A percentile compares a stretch with the other conserved stretches of the same genome.
Conservation (phyloP, 2,113 vertebrate species). For the Coturnix japonica region DNA sequence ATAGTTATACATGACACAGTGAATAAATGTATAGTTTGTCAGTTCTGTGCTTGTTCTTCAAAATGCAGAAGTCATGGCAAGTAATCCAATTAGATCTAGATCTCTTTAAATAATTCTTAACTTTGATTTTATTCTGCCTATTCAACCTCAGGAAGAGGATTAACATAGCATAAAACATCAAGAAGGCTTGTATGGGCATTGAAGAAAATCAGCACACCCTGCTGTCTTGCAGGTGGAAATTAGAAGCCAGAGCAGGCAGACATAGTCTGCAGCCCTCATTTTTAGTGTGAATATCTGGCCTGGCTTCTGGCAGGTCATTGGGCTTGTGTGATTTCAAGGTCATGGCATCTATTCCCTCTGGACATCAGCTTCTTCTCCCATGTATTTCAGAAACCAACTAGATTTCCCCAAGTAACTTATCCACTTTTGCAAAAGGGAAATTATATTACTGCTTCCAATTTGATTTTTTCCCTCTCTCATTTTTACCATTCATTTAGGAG, state of each 20-base stretch:
- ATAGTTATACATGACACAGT: not conserved
- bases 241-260: not conserved
- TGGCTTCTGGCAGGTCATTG: not conserved
- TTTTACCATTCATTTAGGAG: slow-evolving; percentile 24
- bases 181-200: not conserved
- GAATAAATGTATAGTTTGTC: not conserved
- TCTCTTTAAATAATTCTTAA: not conserved
- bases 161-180: not conserved
- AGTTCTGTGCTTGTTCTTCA: not conserved
- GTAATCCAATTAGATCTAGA: not conserved
- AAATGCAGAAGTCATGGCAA: not conserved
- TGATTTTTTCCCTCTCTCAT: slow-evolving; percentile 49
- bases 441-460: slow-evolving; percentile 36
- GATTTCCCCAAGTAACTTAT: slow-evolving; percentile 53
- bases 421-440: slow-evolving; percentile 47
- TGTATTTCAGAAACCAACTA: slow-evolving; percentile 21
- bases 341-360: not conserved
- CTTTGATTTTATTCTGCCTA: not conserved
- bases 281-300: not conserved
- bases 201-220: not conserved
- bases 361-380: not conserved
- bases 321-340: not conserved
- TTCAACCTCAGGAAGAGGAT: not conserved
- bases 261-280: accelerated
- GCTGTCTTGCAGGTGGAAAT: not conserved